These are phyloP conservation scores for Bombyx mori DNA, from an alignment of 1,140 invertebrate species.

Conservation along the genomic window ASM3026992v2 NC_085115.1:4908501-4909000, in stretches of 20 bases:
- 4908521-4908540: slow-evolving; percentile 15
- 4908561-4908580: slow-evolving; percentile 8
- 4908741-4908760: slow-evolving; percentile 13
- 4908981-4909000: slow-evolving; percentile 16
- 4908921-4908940: too few relatives aligned
- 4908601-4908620: too few relatives aligned
- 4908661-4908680: slow-evolving; percentile 22
- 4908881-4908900: slow-evolving; percentile 22
- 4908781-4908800: slow-evolving; percentile 17
- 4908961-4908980: slow-evolving; percentile 22
- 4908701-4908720: slow-evolving; percentile 12
- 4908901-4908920: too few relatives aligned
- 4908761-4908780: slow-evolving; percentile 20
- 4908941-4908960: neutral
- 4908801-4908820: slow-evolving; percentile 17
- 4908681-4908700: slow-evolving; percentile 21
- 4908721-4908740: slow-evolving; percentile 2
- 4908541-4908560: slow-evolving; percentile 29
- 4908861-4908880: slow-evolving; percentile 14
- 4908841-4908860: slow-evolving; percentile 16
- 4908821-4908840: slow-evolving; percentile 24
- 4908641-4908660: slow-evolving; percentile 19
- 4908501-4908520: slow-evolving; percentile 18
- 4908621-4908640: slow-evolving; percentile 19
- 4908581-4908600: neutral